Base-by-base conservation (phyloP, 1,140 invertebrate genomes). In the Anastatus disparis region DNA sequence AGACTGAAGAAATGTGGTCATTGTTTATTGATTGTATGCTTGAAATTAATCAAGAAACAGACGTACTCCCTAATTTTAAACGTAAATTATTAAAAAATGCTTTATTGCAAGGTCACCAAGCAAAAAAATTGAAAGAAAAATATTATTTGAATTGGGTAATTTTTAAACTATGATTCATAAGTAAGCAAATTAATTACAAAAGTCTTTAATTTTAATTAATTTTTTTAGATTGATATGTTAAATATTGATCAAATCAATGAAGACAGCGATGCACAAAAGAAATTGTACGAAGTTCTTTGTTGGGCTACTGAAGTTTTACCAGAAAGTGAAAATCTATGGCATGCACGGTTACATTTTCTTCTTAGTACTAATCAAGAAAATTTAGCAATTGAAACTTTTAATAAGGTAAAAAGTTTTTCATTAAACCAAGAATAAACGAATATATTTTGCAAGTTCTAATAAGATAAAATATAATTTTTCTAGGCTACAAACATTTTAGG, bases 1-100 rank as follows among this genome's bases (percentile, higher is more conserved):
- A 88, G 72, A 86, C 83, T 61, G 81, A 87, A 79, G 80, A 88
- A 76, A 88, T 89, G 78, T 89, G 87, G 87, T 81, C 84, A 1
- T 73, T 86, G 1, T 89, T 88, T 70, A 79, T 90, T 50, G 82
- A 88, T 27, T 85, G 80, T 56, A 76, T 89, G 62, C 58, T 87
- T 24, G 87, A 88, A 75, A 79, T 88, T 10, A 85, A 85, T 78
- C 73, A 82, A 31, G 79, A 87, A 61, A 17, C 59, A 3, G 66
- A 75, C 24, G 52, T 65, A 10, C 69, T 87, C 6, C 85, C 85
- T 15, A 85, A 83, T 72, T 86, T 84, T 35, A 88, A 87, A 73
- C 80, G 77, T 58, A 87, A 88, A 52, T 74, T 88, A 26, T 72
- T 89, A 26, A 84, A 79, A 74, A 81, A 78, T 71, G 86, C 86